Conservation (phyloP, 2,888 invertebrate species). For the Epicampocera succincta region DNA sequence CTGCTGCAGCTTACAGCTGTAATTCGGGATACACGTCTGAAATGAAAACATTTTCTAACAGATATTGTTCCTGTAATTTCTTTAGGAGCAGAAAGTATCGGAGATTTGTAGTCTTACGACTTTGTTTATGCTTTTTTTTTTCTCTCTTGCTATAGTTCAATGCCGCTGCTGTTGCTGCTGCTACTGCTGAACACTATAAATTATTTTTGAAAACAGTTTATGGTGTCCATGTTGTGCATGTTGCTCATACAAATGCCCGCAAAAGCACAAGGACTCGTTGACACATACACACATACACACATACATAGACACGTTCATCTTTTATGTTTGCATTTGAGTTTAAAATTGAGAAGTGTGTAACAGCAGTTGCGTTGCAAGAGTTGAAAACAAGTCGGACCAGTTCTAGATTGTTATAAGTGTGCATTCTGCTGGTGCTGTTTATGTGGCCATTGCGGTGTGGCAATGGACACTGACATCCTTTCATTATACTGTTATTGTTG, state of each 20-base stretch:
- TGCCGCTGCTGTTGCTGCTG: too few relatives aligned
- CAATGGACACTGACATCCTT: slow-evolving; percentile 25
- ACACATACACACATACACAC: neutral
- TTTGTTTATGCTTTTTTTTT: neutral
- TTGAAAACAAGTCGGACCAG: slow-evolving; percentile 1
- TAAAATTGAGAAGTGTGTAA: slow-evolving; percentile 21
- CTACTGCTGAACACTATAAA: neutral
- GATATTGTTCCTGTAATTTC: neutral
- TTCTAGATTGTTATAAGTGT: neutral
- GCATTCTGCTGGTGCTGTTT: neutral
- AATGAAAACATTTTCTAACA: slow-evolving; percentile 29
- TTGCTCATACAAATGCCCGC: neutral
- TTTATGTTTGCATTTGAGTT: neutral
- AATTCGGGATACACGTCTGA: slow-evolving; percentile 10
- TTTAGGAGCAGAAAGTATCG: slow-evolving; percentile 15
- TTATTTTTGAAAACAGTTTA: slow-evolving; percentile 41
- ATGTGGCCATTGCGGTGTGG: slow-evolving; percentile 18
- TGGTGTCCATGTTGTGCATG: neutral
- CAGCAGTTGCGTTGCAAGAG: slow-evolving; percentile 27
- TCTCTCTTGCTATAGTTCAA: neutral
- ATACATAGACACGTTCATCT: neutral
- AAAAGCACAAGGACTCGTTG: neutral
- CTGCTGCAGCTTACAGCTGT: slow-evolving; percentile 35
- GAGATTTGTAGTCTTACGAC: slow-evolving; percentile 3
- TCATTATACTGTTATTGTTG: neutral